phyloP scores from a whole-genome alignment of 2,888 invertebrate genomes.

The Eupithecia inturbata region DNA sequence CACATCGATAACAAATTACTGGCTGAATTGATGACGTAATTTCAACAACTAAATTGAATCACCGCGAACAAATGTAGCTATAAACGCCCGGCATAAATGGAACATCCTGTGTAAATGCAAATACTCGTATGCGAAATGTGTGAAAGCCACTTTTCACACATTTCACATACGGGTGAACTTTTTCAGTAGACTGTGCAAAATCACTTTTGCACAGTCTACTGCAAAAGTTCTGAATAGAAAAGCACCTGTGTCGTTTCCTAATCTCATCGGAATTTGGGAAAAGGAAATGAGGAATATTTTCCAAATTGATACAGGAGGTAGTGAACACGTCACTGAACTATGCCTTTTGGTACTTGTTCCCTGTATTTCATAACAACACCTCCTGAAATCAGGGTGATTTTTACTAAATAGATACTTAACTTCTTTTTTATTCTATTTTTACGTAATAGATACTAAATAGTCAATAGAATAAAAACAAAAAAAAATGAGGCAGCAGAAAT shows the following conservation, averaged over 20 bases:
- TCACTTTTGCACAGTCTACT: constrained; percentile 6
- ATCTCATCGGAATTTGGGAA: background rate
- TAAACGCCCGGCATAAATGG: background rate
- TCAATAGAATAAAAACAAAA: too few relatives aligned
- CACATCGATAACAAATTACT: constrained; percentile 21
- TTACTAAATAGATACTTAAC: too few relatives aligned
- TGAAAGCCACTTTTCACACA: too few relatives aligned
- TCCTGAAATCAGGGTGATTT: background rate
- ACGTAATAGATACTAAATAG: too few relatives aligned
- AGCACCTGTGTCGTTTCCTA: background rate
- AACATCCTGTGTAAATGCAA: constrained; percentile 7
- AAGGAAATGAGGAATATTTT: background rate
- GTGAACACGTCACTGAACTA: background rate
- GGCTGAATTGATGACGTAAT: constrained; percentile 26
- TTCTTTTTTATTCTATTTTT: too few relatives aligned
- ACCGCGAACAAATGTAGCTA: constrained; percentile 3
- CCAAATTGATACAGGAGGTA: background rate
- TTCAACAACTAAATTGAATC: constrained; percentile 30
- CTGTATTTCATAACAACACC: background rate
- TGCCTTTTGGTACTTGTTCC: background rate
- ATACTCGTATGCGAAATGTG: constrained; percentile 5
- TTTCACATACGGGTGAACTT: too few relatives aligned
- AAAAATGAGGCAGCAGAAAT: too few relatives aligned
- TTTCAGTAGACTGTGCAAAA: too few relatives aligned
- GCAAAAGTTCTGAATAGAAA: background rate